Conservation (phyloP, 2,888 invertebrate species). For the Lycaena phlaeas region DNA sequence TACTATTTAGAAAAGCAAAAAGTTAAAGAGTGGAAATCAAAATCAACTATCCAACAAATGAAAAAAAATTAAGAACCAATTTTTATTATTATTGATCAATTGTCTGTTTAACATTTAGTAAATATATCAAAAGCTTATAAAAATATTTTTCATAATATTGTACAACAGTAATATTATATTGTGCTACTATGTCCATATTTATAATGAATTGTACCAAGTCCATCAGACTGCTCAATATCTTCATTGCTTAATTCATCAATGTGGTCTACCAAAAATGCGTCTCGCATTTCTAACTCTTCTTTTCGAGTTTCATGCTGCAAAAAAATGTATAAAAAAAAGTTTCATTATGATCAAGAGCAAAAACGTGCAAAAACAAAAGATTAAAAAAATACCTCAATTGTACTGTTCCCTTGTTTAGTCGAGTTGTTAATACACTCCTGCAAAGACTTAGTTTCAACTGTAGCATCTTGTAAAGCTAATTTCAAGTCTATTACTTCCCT, state of each 20-base stretch:
- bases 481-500: slow-evolving; percentile 77
- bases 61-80: no score
- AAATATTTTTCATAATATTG: no score
- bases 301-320: slow-evolving; percentile 42
- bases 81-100: no score
- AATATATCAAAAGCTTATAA: no score
- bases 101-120: no score
- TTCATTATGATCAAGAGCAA: background rate
- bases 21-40: no score
- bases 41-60: no score
- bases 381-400: slow-evolving; percentile 37
- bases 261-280: slow-evolving; percentile 47
- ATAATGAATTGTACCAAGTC: slow-evolving; percentile 37
- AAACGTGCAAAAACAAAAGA: background rate
- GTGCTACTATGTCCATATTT: slow-evolving; percentile 53
- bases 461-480: slow-evolving; percentile 76
- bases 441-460: slow-evolving; percentile 72
- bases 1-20: no score
- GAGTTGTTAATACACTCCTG: slow-evolving; percentile 63
- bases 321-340: slow-evolving; percentile 10
- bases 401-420: slow-evolving; percentile 36
- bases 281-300: slow-evolving; percentile 45
- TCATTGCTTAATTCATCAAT: slow-evolving; percentile 59
- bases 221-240: slow-evolving; percentile 38
- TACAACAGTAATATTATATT: no score